These are phyloP conservation scores for Grammomys dolichurus DNA, from an alignment of 2,113 vertebrate genomes.

Conservation along the genomic window DNA sequence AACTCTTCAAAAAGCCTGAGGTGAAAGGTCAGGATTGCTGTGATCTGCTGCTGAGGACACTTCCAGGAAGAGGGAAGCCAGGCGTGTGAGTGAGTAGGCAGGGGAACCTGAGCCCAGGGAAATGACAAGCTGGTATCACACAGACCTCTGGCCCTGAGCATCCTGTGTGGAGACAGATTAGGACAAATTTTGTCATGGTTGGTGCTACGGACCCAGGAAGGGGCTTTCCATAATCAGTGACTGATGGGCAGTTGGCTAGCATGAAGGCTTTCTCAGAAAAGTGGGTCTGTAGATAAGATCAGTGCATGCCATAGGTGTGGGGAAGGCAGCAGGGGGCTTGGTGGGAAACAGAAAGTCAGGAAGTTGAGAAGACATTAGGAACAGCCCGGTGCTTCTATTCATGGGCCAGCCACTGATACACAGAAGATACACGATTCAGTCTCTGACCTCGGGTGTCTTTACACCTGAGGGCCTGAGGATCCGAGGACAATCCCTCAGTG, in stretches of 20 bases:
- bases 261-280: background rate
- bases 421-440: background rate
- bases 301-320: background rate
- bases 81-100: background rate
- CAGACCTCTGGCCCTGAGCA: no score
- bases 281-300: background rate
- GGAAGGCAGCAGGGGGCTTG: background rate
- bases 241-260: background rate
- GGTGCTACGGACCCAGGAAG: background rate
- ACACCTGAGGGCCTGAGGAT: background rate
- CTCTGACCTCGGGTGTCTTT: background rate
- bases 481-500: background rate
- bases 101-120: background rate
- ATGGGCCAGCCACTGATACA: rapidly evolving
- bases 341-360: background rate
- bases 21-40: constrained; percentile 44
- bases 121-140: background rate
- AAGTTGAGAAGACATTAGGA: background rate
- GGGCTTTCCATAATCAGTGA: background rate
- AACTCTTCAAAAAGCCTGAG: constrained; percentile 31
- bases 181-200: background rate
- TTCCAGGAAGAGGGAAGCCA: background rate
- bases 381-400: background rate
- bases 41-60: background rate
- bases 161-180: background rate